Base-by-base conservation (phyloP, 1,140 invertebrate species). In the Lanistes nyassanus region DNA sequence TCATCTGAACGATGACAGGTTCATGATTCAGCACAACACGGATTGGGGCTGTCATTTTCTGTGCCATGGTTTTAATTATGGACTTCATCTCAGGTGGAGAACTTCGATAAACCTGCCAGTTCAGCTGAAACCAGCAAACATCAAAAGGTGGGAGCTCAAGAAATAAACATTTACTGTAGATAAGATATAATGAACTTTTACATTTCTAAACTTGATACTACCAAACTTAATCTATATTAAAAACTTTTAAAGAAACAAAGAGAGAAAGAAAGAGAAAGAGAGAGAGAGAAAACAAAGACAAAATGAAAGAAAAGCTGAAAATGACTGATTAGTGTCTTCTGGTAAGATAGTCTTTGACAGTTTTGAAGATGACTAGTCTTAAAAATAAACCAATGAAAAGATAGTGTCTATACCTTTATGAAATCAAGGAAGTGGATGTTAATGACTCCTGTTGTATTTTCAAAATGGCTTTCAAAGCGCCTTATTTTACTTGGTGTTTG, bases 391-490 rank as follows among this genome's bases (percentile, higher is more conserved):
- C 74, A 69, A 58, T 36, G 16, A 74, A 64, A 23, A 31, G 31
- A 64, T 36, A 62, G 23, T 29, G 21, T 34, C 66, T 16, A 79
- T 87, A 92, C 92, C 89, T 92, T 92, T 51, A 92, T 88, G 88
- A 93, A 92, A 77, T 91, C 90, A 53, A 92, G 83, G 76, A 88
- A 89, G 51, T 79, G 74, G 76, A 79, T 71, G 16, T 77, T 81
- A 31, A 86, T 76, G 21, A 86, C 75, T 36, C 84, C 84, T 37
- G 79, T 75, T 19, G 93, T 91, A 79, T 94, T 93, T 62, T 91
- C 91, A 87, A 95, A 97, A 74, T 93, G 92, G 82, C 92, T 91
- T 79, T 94, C 92, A 89, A 97, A 98, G 86, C 94, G 92, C 39
- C 92, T 89, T 31, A 95, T 87, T 89, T 96, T 96, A 60, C 92